Evolutionary conservation across 2,113 vertebrate genomes (phyloP).

Genomic region (Capreolus pygargus): DNA sequence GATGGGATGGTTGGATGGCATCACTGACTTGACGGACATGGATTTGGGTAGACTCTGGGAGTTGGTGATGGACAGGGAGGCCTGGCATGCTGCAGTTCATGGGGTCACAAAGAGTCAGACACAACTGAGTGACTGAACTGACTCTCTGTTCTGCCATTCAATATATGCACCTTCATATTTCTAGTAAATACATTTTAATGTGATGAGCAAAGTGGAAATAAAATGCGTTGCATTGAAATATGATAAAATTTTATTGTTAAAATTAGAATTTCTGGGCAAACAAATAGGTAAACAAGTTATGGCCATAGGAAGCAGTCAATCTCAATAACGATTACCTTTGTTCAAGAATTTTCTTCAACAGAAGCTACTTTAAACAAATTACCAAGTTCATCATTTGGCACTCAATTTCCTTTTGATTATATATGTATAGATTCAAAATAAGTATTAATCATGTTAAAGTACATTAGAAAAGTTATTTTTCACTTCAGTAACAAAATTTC

Average conservation of each 20-base stretch:
- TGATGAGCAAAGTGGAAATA: not conserved
- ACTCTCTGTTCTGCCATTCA: not conserved
- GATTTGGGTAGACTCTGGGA: no score
- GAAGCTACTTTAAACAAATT: not conserved
- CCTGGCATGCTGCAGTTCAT: no score
- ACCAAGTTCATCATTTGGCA: not conserved
- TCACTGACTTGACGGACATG: no score
- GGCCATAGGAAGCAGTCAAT: not conserved
- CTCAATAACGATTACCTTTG: not conserved
- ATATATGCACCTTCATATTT: not conserved
- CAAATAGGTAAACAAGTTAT: not conserved
- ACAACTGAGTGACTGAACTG: no score
- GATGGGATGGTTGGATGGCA: no score
- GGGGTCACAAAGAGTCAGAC: no score
- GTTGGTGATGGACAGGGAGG: no score
- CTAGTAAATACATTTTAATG: not conserved
- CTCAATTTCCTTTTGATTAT: not conserved
- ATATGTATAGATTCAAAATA: not conserved
- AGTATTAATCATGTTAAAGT: not conserved
- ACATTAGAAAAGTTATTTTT: not conserved
- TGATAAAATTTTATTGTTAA: not conserved
- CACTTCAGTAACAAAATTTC: not conserved
- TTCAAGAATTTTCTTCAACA: conserved; percentile 3
- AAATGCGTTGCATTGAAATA: not conserved
- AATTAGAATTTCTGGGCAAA: not conserved